phyloP scores from a whole-genome alignment of 1,140 invertebrate species.

The Hermatobates lingyangjiaoensis region DNA sequence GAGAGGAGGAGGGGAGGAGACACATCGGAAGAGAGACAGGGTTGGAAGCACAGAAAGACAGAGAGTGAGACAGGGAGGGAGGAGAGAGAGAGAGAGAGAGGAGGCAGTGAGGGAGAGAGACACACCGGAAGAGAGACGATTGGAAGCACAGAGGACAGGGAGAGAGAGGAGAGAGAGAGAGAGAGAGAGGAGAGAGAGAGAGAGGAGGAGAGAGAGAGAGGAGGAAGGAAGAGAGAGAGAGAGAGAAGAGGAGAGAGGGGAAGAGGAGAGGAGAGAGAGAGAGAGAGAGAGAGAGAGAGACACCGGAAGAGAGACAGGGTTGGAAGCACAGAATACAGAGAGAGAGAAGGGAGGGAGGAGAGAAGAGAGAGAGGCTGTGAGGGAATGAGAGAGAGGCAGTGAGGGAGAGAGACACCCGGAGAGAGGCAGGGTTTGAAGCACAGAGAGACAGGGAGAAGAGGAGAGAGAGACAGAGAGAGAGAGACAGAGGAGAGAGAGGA shows the following conservation, averaged over 20 bases:
- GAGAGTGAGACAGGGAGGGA: too few species aligned
- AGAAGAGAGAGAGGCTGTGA: too few species aligned
- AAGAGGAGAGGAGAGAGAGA: neutral
- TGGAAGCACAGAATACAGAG: neutral
- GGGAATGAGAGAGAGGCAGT: neutral
- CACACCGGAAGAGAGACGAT: too few species aligned
- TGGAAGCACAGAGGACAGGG: too few species aligned
- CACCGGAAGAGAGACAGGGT: too few species aligned
- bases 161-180: neutral
- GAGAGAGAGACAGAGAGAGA: neutral
- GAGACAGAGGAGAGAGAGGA: neutral
- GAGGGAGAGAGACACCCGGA: slow-evolving; percentile 13
- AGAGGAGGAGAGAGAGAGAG: neutral
- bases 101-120: too few species aligned
- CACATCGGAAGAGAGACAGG: too few species aligned
- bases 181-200: neutral
- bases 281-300: slow-evolving; percentile 2
- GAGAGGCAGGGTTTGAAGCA: slow-evolving; percentile 12
- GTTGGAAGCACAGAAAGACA: too few species aligned
- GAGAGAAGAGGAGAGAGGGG: neutral
- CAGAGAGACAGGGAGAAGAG: neutral
- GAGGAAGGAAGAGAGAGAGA: neutral
- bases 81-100: neutral
- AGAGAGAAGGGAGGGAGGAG: neutral
- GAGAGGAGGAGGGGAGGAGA: too few species aligned